These are phyloP conservation scores for Epizoanthus ramosus DNA, from an alignment of 92 coral and sea anemone genomes.

Conservation along the genomic window DNA sequence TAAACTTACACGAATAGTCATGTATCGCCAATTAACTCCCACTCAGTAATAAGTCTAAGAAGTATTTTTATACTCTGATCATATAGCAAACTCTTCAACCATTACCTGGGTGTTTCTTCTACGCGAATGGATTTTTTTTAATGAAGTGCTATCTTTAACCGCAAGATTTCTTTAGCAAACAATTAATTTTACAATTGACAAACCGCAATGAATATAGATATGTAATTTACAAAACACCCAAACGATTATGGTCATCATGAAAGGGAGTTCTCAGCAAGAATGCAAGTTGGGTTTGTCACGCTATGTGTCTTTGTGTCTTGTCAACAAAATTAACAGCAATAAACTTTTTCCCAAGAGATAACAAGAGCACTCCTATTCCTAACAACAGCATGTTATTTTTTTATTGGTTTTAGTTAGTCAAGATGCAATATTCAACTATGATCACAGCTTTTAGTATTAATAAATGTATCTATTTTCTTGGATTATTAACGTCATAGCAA, in stretches of 20 bases:
- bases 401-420: no score
- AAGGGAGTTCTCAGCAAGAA: not conserved
- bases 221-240: not conserved
- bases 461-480: no score
- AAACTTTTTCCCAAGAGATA: not conserved
- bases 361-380: no score
- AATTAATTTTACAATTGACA: not conserved
- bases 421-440: no score
- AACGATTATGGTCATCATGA: not conserved
- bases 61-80: no score
- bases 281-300: not conserved
- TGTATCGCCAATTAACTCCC: no score
- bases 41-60: no score
- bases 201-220: conserved; percentile 6
- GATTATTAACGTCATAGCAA: no score
- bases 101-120: not conserved
- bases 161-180: not conserved
- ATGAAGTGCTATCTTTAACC: not conserved
- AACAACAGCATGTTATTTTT: no score
- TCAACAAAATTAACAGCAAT: not conserved
- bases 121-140: not conserved
- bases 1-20: no score
- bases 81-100: no score
- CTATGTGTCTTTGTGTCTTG: not conserved
- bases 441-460: no score